Evolutionary conservation across 2,797 vertebrate species (phyloP).

Genomic region (Avahi laniger): DNA sequence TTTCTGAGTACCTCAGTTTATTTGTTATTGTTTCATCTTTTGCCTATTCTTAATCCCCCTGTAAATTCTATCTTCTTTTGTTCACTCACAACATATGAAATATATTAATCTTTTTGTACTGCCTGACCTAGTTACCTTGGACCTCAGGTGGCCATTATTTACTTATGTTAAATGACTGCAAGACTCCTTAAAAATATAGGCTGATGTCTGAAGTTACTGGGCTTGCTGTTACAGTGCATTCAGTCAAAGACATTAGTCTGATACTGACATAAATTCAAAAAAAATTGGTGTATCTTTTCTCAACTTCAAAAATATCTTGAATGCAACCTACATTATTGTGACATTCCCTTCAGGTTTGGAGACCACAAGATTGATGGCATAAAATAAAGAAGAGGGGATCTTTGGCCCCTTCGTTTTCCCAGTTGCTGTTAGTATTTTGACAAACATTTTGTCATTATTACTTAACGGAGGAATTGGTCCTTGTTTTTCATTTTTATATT

Average conservation of each 20-base stretch:
- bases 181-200: conserved; percentile 56
- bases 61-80: conserved; percentile 38
- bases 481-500: conserved; percentile 70
- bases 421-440: conserved; percentile 74
- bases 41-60: neutral
- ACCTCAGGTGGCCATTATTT: conserved; percentile 8
- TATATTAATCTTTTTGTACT: conserved; percentile 46
- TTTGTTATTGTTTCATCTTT: conserved; percentile 13
- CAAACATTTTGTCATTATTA: conserved; percentile 84
- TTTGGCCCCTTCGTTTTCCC: conserved; percentile 69
- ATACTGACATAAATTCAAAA: conserved; percentile 76
- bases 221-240: conserved; percentile 60
- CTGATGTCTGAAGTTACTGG: conserved; percentile 57
- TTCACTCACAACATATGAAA: conserved; percentile 35
- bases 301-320: conserved; percentile 72
- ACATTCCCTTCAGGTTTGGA: conserved; percentile 76
- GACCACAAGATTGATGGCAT: conserved; percentile 78
- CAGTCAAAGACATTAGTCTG: conserved; percentile 71
- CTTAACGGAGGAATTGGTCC: conserved; percentile 81
- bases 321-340: conserved; percentile 67
- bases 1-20: neutral
- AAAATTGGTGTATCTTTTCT: conserved; percentile 65
- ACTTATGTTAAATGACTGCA: neutral
- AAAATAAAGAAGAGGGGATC: conserved; percentile 61
- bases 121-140: conserved; percentile 46